A percentile compares a stretch with the other conserved stretches of the same genome.
Evolutionary conservation across 2,797 vertebrate genomes (phyloP).

Genomic region (Typhlichthys subterraneus): DNA sequence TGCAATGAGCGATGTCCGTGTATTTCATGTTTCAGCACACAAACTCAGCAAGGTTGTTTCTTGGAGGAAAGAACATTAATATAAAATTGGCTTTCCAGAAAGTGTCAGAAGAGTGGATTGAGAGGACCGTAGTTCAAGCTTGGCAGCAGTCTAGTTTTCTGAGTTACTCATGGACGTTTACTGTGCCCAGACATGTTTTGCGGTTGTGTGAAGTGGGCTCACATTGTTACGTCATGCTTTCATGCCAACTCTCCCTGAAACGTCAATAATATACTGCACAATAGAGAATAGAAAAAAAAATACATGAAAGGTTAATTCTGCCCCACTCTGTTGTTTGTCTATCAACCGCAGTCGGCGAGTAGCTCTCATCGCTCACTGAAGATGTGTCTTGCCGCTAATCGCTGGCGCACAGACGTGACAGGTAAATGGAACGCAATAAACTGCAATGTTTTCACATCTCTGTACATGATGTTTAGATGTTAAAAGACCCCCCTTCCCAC

Average conservation of each 20-base stretch:
- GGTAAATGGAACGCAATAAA: too few relatives aligned
- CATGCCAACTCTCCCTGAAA: conserved; percentile 59
- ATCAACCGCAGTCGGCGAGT: too few relatives aligned
- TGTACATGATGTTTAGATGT: too few relatives aligned
- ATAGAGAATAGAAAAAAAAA: conserved; percentile 25
- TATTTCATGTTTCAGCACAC: too few relatives aligned
- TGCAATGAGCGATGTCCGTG: too few relatives aligned
- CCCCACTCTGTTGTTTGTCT: conserved; percentile 17
- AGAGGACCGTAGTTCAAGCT: conserved; percentile 9
- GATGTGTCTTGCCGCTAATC: too few relatives aligned
- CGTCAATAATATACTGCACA: conserved; percentile 38
- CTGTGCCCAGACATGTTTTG: conserved; percentile 45
- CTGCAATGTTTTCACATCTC: too few relatives aligned
- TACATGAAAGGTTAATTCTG: conserved; percentile 30
- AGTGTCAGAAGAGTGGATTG: background rate
- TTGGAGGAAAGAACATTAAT: too few relatives aligned
- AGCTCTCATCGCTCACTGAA: too few relatives aligned
- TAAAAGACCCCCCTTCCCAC: background rate
- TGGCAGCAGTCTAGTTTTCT: conserved; percentile 9
- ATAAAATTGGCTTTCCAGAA: too few relatives aligned
- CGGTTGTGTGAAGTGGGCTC: conserved; percentile 40
- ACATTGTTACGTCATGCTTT: conserved; percentile 44
- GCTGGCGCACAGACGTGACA: too few relatives aligned
- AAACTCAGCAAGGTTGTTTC: too few relatives aligned
- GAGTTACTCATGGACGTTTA: conserved; percentile 30